Evolutionary conservation across 2,113 vertebrate species (phyloP).

Genomic region (Bungarus multicinctus): DNA sequence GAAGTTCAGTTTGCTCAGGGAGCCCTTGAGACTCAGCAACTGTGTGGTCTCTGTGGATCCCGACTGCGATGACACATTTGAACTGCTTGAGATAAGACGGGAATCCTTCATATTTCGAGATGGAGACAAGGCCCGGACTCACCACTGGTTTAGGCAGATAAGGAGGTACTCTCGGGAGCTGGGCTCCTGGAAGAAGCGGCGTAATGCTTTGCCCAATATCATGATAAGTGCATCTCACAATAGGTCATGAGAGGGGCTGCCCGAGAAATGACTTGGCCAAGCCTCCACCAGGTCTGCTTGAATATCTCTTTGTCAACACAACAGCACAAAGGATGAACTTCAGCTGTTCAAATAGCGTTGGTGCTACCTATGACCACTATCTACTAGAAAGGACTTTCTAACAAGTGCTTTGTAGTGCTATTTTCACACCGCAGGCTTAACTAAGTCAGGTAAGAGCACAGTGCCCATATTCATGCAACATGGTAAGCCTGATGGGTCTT

Average conservation of each 20-base stretch:
- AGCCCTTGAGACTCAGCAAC: constrained; percentile 84
- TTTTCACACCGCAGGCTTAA: not conserved
- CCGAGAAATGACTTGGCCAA: constrained; percentile 6
- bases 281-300: not conserved
- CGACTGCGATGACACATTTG: constrained; percentile 85
- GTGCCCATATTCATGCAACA: not conserved
- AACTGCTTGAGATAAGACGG: constrained; percentile 85
- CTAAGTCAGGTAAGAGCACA: not conserved
- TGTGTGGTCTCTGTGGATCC: constrained; percentile 86
- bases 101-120: constrained; percentile 88
- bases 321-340: constrained; percentile 3
- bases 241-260: constrained; percentile 72
- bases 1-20: constrained; percentile 84
- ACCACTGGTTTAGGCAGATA: constrained; percentile 89
- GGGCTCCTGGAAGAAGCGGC: constrained; percentile 86
- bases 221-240: constrained; percentile 88
- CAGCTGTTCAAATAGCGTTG: not conserved
- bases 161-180: constrained; percentile 79
- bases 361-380: constrained; percentile 18
- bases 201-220: constrained; percentile 89
- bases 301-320: not conserved
- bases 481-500: not conserved
- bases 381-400: constrained; percentile 28
- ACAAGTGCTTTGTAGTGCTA: not conserved
- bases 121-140: constrained; percentile 81